These are phyloP conservation scores for Ataeniobius toweri DNA, from an alignment of 2,797 vertebrate species.

Conservation along the genomic window DNA sequence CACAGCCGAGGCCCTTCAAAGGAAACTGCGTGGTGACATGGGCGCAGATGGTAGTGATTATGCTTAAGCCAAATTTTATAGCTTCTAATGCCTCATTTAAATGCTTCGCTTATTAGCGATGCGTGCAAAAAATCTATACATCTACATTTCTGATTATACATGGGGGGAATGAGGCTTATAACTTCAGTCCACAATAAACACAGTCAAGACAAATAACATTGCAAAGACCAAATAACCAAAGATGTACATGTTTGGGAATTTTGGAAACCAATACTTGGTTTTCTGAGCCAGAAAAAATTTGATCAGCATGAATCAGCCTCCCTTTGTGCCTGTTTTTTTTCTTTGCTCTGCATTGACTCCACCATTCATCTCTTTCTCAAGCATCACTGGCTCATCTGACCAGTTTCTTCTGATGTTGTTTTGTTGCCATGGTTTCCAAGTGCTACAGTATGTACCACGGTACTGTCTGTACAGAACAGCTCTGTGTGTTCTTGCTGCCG, in stretches of 20 bases:
- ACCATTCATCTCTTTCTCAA: constrained; percentile 68
- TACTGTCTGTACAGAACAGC: constrained; percentile 64
- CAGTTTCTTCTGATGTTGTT: constrained; percentile 82
- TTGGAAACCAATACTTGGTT: background rate
- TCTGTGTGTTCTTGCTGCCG: constrained; percentile 54
- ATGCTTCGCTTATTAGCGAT: constrained; percentile 23
- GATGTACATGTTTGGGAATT: background rate
- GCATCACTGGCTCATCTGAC: constrained; percentile 76
- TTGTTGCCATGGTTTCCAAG: constrained; percentile 85
- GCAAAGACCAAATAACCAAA: background rate
- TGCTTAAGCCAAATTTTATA: constrained; percentile 61
- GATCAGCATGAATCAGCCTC: constrained; percentile 38
- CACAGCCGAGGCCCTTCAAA: constrained; percentile 67
- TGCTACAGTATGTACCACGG: constrained; percentile 74
- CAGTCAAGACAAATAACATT: background rate
- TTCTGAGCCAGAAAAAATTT: constrained; percentile 1
- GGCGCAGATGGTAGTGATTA: constrained; percentile 73
- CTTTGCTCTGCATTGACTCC: constrained; percentile 39
- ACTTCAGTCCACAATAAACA: background rate
- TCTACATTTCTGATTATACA: constrained; percentile 31
- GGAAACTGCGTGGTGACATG: constrained; percentile 67
- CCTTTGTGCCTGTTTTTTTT: constrained; percentile 36
- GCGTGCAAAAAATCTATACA: constrained; percentile 28
- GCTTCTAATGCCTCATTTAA: constrained; percentile 55
- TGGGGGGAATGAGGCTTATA: background rate